Evolutionary conservation across 2,797 vertebrate species (phyloP), one percentile per base, ranked within the genome.

Genomic region (Dallia pectoralis): DNA sequence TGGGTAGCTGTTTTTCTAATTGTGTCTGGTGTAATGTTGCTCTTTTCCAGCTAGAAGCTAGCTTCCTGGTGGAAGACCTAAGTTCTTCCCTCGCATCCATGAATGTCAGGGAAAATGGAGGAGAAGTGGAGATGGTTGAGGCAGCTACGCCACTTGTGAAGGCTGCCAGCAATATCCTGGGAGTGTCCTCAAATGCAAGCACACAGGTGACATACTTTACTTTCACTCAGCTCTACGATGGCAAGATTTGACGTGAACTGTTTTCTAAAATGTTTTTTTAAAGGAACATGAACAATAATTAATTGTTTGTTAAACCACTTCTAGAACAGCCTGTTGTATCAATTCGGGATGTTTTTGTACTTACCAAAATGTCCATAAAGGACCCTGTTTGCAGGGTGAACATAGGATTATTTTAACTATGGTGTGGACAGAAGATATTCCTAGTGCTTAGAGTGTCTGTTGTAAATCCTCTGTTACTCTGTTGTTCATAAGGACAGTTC

Each of bases 91-190:
- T 97, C 81, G 83, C 92, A 11, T 16, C 81, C 36, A 83, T 92
- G 67, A 94, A 74, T 1, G 22, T 77, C 30, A 71, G 69, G 75
- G 79, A 89, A 72, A 74, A 77, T 1, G 75, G 85, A 29, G 70
- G 69, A 27, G 85, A 73, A 18, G 47, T 16, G 32, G 91, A 88
- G 85, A 91, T 88, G 75, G 85, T 91, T 40, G 81, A 87, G 59
- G 92, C 93, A 56, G 93, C 93, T 49, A 81, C 74, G 9, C 87
- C 93, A 27, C 89, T 98, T 5, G 91, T 99, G 66, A 91, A 91
- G 70, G 95, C 95, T 76, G 92, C 94, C 70, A 94, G 95, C 85
- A 96, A 91, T 25, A 92, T 98, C 74, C 85, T 99, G 49, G 93
- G 91, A 77, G 92, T 92, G 81, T 93, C 93, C 48, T 83, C 87